Conservation (phyloP, 2,888 invertebrate genomes). For the Thera obeliscata region DNA sequence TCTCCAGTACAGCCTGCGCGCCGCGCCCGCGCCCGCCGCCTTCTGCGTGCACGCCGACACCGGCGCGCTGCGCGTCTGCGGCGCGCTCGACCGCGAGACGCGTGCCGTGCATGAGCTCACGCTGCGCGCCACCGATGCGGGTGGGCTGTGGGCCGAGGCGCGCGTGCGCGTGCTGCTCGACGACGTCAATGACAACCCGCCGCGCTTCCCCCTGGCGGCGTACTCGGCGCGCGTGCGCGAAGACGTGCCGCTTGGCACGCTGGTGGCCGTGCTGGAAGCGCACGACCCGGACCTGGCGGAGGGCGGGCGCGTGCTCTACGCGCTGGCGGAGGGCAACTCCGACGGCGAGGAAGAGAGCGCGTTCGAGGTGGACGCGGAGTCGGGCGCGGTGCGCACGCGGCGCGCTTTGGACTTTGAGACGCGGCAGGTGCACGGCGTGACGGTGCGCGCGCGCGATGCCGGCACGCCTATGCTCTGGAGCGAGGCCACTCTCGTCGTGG, state of each 20-base stretch:
- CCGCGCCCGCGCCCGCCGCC: conserved; percentile 90
- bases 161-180: conserved; percentile 92
- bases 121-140: conserved; percentile 91
- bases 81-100: conserved; percentile 92
- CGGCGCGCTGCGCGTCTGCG: conserved; percentile 91
- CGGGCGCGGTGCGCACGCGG: conserved; percentile 93
- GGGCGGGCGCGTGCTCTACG: conserved; percentile 92
- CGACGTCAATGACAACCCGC: conserved; percentile 96
- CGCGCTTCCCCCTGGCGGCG: conserved; percentile 90
- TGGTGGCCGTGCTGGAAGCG: conserved; percentile 92
- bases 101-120: conserved; percentile 91
- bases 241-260: conserved; percentile 94
- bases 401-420: conserved; percentile 94
- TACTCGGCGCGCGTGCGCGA: conserved; percentile 94
- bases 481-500: conserved; percentile 92
- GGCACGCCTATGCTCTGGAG: conserved; percentile 92
- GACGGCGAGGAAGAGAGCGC: conserved; percentile 84
- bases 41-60: conserved; percentile 91
- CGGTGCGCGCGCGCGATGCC: conserved; percentile 93
- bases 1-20: conserved; percentile 89
- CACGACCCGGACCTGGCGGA: conserved; percentile 94
- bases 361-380: conserved; percentile 93
- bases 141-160: conserved; percentile 91
- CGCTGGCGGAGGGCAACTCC: conserved; percentile 81
- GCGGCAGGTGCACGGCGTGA: conserved; percentile 93